Percentiles rank a stretch among this genome's conserved stretches.
These are phyloP conservation scores for Pangasianodon gigas DNA, from an alignment of 2,113 vertebrate genomes.

Conservation along the genomic window DNA sequence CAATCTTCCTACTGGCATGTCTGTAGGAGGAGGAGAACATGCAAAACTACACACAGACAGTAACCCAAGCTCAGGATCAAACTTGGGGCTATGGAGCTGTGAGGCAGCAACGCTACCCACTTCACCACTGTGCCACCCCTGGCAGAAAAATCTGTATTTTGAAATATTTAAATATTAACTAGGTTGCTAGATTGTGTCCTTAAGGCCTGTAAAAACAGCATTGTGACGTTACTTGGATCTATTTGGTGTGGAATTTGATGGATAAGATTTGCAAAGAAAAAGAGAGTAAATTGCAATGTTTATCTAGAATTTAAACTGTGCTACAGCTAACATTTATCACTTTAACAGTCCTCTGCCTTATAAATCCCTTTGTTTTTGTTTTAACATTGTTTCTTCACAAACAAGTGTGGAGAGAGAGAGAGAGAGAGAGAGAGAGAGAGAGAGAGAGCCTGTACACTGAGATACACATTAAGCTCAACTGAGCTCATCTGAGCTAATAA, in stretches of 20 bases:
- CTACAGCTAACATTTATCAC: neutral
- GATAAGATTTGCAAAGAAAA: neutral
- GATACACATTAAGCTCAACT: neutral
- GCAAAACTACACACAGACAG: neutral
- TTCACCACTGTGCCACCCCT: neutral
- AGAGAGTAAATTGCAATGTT: neutral
- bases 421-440: neutral
- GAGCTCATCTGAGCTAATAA: constrained; percentile 24
- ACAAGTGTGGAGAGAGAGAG: neutral
- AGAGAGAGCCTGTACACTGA: neutral
- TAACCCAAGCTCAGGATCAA: neutral
- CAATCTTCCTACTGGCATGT: neutral
- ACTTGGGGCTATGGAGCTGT: neutral
- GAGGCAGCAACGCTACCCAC: neutral
- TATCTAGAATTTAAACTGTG: neutral
- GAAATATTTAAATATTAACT: neutral
- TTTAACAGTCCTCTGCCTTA: neutral
- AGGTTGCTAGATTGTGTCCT: neutral
- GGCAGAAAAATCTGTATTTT: neutral
- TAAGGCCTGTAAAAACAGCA: neutral
- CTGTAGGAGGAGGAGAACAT: neutral
- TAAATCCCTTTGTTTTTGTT: neutral
- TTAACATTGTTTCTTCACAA: constrained; percentile 7
- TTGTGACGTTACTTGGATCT: neutral
- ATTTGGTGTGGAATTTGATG: neutral